Evolutionary conservation across 2,113 vertebrate species (phyloP), one percentile per base, ranked within the genome.

Genomic region (Accipiter cooperii): DNA sequence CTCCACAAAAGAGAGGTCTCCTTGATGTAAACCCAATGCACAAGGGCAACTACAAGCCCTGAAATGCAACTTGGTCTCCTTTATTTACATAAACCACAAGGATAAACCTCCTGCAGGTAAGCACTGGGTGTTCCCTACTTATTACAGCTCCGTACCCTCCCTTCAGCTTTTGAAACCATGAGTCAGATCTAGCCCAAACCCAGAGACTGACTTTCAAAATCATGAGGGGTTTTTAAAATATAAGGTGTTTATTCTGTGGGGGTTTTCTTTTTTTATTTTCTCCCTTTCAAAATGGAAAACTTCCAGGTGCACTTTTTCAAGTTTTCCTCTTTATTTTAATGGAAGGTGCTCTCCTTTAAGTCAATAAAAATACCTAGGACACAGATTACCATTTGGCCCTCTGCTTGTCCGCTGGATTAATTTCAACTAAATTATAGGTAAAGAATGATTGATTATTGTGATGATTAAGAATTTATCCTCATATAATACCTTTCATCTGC

Each of bases 391-490:
- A 87, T 92, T 93, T 94, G 96, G 91, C 94, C 94, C 97, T 95
- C 89, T 42, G 88, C 95, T 96, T 25, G 0, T 84, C 94, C 89
- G 80, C 93, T 73, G 94, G 84, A 94, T 95, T 97, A 96, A 97
- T 96, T 96, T 76, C 91, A 90, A 65, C 93, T 96, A 96, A 96
- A 97, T 97, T 89, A 94, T 77, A 77, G 76, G 91, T 71, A 96
- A 85, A 87, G 91, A 96, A 94, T 97, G 96, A 97, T 97, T 97
- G 91, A 97, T 97, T 90, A 97, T 97, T 95, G 93, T 85, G 91
- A 87, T 94, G 96, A 97, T 92, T 94, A 87, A 89, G 96, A 96
- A 97, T 97, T 97, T 97, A 96, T 96, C 95, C 95, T 97, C 91
- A 95, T 97, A 29, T 55, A 96, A 91, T n/a, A 93, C 96, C 95